A percentile compares a stretch with the other conserved stretches of the same genome.
phyloP scores from a whole-genome alignment of 2,797 vertebrate genomes.

The Garrulus glandarius region DNA sequence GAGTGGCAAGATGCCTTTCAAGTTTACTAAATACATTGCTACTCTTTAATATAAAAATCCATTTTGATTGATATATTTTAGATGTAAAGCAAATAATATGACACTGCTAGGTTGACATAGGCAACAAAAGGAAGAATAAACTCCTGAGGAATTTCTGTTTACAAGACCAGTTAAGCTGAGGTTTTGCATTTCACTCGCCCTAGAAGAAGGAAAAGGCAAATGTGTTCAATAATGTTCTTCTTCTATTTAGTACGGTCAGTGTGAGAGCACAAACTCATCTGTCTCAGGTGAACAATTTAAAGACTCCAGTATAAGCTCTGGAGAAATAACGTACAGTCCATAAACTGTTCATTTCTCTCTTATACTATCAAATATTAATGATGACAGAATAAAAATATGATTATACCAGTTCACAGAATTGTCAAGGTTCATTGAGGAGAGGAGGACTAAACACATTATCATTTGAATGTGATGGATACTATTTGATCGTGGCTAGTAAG shows the following conservation, averaged over 20 bases:
- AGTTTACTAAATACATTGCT: background rate
- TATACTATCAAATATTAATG: background rate
- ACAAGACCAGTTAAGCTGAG: background rate
- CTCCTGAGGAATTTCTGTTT: background rate
- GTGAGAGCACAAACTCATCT: background rate
- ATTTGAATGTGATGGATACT: background rate
- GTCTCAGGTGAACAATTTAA: background rate
- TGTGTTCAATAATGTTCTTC: rapidly evolving
- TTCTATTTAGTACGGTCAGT: background rate
- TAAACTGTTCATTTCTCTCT: background rate
- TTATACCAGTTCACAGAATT: background rate
- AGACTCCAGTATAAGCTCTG: background rate
- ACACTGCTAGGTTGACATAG: background rate
- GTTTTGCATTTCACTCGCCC: background rate
- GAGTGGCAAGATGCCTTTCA: background rate
- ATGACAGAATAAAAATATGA: background rate
- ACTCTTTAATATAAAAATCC: background rate
- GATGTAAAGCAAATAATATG: background rate
- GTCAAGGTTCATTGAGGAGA: background rate
- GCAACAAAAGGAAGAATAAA: background rate
- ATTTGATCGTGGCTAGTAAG: background rate
- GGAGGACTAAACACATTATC: background rate
- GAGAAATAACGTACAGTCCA: background rate
- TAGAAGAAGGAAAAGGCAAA: background rate
- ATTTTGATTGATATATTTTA: background rate